These are phyloP conservation scores for Suillia variegata DNA, from an alignment of 2,888 invertebrate species.

Conservation along the genomic window DNA sequence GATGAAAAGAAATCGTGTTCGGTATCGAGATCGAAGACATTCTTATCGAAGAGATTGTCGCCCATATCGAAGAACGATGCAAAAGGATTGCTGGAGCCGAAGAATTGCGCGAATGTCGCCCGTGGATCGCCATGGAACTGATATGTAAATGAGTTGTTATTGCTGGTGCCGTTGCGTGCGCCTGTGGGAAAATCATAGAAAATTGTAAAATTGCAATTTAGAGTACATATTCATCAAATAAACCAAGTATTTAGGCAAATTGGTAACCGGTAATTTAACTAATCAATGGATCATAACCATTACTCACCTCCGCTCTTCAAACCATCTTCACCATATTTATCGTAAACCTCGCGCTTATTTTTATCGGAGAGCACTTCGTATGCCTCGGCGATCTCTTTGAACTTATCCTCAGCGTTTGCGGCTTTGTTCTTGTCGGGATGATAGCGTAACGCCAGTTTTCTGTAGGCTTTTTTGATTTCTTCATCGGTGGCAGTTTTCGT, in stretches of 20 bases:
- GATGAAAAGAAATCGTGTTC: conserved; percentile 81
- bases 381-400: conserved; percentile 97
- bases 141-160: conserved; percentile 75
- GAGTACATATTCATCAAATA: background rate
- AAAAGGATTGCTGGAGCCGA: conserved; percentile 94
- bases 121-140: conserved; percentile 94
- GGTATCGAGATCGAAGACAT: conserved; percentile 75
- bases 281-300: too few relatives aligned
- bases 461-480: conserved; percentile 96
- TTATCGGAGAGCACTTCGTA: conserved; percentile 97
- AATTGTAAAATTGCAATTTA: background rate
- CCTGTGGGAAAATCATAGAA: too few relatives aligned
- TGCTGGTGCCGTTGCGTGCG: conserved; percentile 67
- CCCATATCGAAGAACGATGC: conserved; percentile 84
- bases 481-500: conserved; percentile 88
- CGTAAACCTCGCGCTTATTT: conserved; percentile 93
- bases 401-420: conserved; percentile 92
- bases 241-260: too few relatives aligned
- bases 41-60: conserved; percentile 67
- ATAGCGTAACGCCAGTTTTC: conserved; percentile 95
- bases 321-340: conserved; percentile 92
- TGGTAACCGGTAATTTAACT: too few relatives aligned
- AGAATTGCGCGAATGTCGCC: conserved; percentile 97
- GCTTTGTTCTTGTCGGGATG: conserved; percentile 99
- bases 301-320: conserved; percentile 72